A percentile compares a stretch with the other conserved stretches of the same genome.
Conservation (phyloP, 1,140 invertebrate species). For the roundworm (Caenorhabditis elegans) region WBcel235 BX284604.4:2351501-2352000, state of each 20-base stretch:
- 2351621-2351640: slow-evolving; percentile 62
- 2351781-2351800: slow-evolving; percentile 43
- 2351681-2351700: neutral
- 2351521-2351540: slow-evolving; percentile 13
- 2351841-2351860: slow-evolving; percentile 58
- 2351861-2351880: slow-evolving; percentile 58
- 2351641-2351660: slow-evolving; percentile 51
- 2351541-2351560: slow-evolving; percentile 54
- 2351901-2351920: too few species aligned
- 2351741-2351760: slow-evolving; percentile 54
- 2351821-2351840: slow-evolving; percentile 57
- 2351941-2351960: too few species aligned
- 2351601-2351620: slow-evolving; percentile 60
- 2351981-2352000: too few species aligned
- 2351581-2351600: slow-evolving; percentile 51
- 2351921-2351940: too few species aligned
- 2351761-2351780: slow-evolving; percentile 47
- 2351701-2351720: slow-evolving; percentile 7
- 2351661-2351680: neutral
- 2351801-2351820: slow-evolving; percentile 40
- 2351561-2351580: slow-evolving; percentile 51
- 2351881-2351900: slow-evolving; percentile 13
- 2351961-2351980: too few species aligned
- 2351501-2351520: neutral
- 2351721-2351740: neutral